Evolutionary conservation across 2,888 invertebrate genomes (phyloP).

Genomic region (Formica aserva): DNA sequence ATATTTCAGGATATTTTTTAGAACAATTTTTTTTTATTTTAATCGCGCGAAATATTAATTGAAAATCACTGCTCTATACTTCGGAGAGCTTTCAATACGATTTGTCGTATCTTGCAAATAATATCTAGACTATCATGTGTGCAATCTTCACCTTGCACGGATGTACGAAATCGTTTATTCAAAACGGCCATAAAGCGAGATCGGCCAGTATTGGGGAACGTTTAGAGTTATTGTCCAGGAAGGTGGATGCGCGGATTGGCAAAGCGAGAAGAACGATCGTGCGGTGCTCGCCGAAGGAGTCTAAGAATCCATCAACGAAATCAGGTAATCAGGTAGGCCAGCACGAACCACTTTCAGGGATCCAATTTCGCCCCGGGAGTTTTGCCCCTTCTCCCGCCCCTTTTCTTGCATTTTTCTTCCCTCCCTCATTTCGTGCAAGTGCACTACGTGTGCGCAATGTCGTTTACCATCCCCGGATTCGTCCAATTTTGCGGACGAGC

Average conservation of each 20-base stretch:
- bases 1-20: neutral
- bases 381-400: slow-evolving; percentile 68
- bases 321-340: slow-evolving; percentile 80
- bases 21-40: neutral
- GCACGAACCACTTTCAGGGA: slow-evolving; percentile 78
- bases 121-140: neutral
- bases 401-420: slow-evolving; percentile 47
- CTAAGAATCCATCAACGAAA: slow-evolving; percentile 82
- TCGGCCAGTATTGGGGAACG: slow-evolving; percentile 59
- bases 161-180: slow-evolving; percentile 77
- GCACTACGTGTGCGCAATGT: slow-evolving; percentile 39
- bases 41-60: neutral
- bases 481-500: slow-evolving; percentile 19
- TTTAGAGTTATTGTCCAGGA: slow-evolving; percentile 53
- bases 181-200: slow-evolving; percentile 79
- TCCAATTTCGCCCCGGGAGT: slow-evolving; percentile 81
- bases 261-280: slow-evolving; percentile 56
- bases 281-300: slow-evolving; percentile 74
- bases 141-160: slow-evolving; percentile 12
- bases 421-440: slow-evolving; percentile 46
- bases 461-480: slow-evolving; percentile 18
- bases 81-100: neutral
- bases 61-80: neutral
- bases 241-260: slow-evolving; percentile 54
- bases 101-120: neutral